Evolutionary conservation across 2,888 invertebrate species (phyloP).

Genomic region (Diplazon laetatorius): DNA sequence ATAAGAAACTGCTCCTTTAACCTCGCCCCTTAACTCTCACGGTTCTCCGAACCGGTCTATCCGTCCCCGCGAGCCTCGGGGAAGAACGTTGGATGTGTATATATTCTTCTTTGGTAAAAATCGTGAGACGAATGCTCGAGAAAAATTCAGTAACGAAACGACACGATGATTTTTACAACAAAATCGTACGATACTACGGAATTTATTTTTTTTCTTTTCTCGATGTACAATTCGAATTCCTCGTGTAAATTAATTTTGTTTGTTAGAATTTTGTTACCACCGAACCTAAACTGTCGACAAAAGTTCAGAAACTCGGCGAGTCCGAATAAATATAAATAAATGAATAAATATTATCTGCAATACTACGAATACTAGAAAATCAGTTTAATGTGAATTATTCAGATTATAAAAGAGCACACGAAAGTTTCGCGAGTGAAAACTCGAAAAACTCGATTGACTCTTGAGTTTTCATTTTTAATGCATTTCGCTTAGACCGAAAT

Average conservation of each 20-base stretch:
- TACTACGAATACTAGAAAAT: too few species aligned
- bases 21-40: slow-evolving; percentile 61
- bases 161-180: background rate
- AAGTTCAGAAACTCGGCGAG: too few species aligned
- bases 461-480: background rate
- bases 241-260: too few species aligned
- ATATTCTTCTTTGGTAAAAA: background rate
- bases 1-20: slow-evolving; percentile 63
- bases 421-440: background rate
- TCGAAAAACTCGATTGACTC: background rate
- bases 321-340: too few species aligned
- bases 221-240: too few species aligned
- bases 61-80: slow-evolving; percentile 29
- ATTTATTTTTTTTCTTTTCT: background rate
- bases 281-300: too few species aligned
- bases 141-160: slow-evolving; percentile 22
- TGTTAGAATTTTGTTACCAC: too few species aligned
- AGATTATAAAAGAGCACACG: too few species aligned
- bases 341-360: too few species aligned
- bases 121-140: background rate
- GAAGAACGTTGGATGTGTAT: background rate
- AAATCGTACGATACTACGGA: background rate
- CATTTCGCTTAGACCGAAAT: background rate
- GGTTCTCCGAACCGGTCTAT: slow-evolving; percentile 55
- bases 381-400: too few species aligned